Percentiles rank a stretch among this genome's conserved stretches.
These are phyloP conservation scores for Selenia dentaria DNA, from an alignment of 2,888 invertebrate genomes.

Conservation along the genomic window DNA sequence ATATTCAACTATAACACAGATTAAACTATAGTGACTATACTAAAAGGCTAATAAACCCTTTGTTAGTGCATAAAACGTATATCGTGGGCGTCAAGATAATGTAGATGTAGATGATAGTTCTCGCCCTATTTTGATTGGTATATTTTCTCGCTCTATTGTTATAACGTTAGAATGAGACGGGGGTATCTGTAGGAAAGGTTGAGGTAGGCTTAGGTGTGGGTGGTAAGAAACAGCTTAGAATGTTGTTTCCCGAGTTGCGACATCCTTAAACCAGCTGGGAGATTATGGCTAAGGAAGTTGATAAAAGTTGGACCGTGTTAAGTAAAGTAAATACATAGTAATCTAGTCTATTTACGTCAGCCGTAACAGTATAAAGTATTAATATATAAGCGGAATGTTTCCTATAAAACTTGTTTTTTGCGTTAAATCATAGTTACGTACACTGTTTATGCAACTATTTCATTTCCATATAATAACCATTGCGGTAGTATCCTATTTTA, in stretches of 20 bases:
- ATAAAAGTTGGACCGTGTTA: slow-evolving; percentile 16
- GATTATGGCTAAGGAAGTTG: slow-evolving; percentile 27
- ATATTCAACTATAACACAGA: slow-evolving; percentile 34
- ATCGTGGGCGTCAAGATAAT: slow-evolving; percentile 64
- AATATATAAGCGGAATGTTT: slow-evolving; percentile 11
- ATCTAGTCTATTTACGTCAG: slow-evolving; percentile 4
- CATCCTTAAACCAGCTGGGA: slow-evolving; percentile 36
- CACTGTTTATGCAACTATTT: background rate
- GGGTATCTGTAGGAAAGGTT: slow-evolving; percentile 36
- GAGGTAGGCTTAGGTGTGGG: slow-evolving; percentile 57
- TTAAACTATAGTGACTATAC: slow-evolving; percentile 16
- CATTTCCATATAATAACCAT: too few species aligned
- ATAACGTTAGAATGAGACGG: slow-evolving; percentile 27
- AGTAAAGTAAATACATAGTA: slow-evolving; percentile 1
- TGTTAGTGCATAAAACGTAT: slow-evolving; percentile 53
- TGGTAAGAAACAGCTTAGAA: slow-evolving; percentile 55
- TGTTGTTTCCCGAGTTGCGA: slow-evolving; percentile 64
- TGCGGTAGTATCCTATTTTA: too few species aligned
- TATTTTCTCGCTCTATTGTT: slow-evolving; percentile 24
- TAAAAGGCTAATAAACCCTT: slow-evolving; percentile 70
- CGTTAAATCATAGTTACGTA: too few species aligned
- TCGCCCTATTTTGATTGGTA: slow-evolving; percentile 48
- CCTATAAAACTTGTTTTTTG: slow-evolving; percentile 2
- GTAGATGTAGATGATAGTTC: slow-evolving; percentile 52
- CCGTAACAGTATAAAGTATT: background rate